Evolutionary conservation across 1,140 invertebrate genomes (phyloP).

Genomic region (Microplitis mediator): DNA sequence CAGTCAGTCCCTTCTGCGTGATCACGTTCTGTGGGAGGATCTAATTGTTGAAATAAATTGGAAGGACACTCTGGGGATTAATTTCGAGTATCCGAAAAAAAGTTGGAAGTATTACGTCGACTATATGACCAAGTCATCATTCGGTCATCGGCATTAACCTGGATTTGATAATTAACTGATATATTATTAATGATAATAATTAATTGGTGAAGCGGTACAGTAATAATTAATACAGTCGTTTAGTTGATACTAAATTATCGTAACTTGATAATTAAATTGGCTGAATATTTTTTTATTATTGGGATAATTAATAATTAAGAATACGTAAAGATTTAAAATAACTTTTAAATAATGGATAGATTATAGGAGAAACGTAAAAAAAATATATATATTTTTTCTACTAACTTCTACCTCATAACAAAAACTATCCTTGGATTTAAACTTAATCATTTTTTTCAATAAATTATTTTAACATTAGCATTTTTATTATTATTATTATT

Average conservation of each 20-base stretch:
- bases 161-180: neutral
- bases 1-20: conserved; percentile 16
- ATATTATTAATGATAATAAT: neutral
- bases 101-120: conserved; percentile 48
- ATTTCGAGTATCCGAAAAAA: conserved; percentile 38
- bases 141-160: conserved; percentile 37
- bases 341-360: neutral
- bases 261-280: too few species aligned
- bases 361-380: conserved; percentile 22
- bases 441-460: conserved; percentile 16
- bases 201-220: too few species aligned
- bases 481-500: neutral
- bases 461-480: conserved; percentile 18
- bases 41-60: conserved; percentile 45
- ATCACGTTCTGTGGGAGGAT: conserved; percentile 27
- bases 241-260: too few species aligned
- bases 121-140: conserved; percentile 43
- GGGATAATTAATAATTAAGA: conserved; percentile 1
- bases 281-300: too few species aligned
- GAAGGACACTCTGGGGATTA: conserved; percentile 40
- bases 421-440: neutral
- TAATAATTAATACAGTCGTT: too few species aligned
- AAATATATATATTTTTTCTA: conserved; percentile 56
- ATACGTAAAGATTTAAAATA: neutral
- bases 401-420: conserved; percentile 37